Conservation (phyloP, 2,113 vertebrate genomes). For the Mugil cephalus region DNA sequence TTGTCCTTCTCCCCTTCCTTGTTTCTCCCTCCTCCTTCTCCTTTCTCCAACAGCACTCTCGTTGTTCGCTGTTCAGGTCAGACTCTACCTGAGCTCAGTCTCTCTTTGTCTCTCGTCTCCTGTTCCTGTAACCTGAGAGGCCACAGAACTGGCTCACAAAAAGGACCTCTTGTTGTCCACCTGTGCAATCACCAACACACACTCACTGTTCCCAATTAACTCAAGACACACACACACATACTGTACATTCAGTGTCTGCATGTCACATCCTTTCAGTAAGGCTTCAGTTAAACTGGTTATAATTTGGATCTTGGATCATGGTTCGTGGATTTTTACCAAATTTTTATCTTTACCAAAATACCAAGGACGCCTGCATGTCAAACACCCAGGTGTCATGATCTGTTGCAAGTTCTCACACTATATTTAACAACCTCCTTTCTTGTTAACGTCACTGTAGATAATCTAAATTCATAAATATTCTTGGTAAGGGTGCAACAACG, state of each 20-base stretch:
- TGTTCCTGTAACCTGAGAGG: conserved; percentile 68
- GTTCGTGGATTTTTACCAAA: too few species aligned
- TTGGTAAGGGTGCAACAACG: too few species aligned
- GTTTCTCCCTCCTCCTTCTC: background rate
- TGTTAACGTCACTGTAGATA: too few species aligned
- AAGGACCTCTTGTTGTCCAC: conserved; percentile 44
- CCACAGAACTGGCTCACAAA: conserved; percentile 20
- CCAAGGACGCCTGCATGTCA: too few species aligned
- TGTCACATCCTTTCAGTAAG: background rate
- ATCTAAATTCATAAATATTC: too few species aligned
- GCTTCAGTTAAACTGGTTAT: too few species aligned
- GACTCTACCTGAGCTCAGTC: conserved; percentile 61
- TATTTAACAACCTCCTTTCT: too few species aligned
- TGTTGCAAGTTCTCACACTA: too few species aligned
- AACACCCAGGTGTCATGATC: too few species aligned
- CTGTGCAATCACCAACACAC: background rate
- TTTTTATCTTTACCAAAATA: too few species aligned
- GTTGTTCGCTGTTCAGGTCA: conserved; percentile 57
- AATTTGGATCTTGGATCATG: too few species aligned
- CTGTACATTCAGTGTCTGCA: background rate
- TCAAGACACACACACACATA: conserved; percentile 6
- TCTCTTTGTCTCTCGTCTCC: conserved; percentile 61
- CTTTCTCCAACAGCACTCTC: conserved; percentile 32
- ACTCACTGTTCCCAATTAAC: background rate
- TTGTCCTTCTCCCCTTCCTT: too few species aligned